phyloP scores from a whole-genome alignment of 1,140 invertebrate species.

The Agrypnia vestita region DNA sequence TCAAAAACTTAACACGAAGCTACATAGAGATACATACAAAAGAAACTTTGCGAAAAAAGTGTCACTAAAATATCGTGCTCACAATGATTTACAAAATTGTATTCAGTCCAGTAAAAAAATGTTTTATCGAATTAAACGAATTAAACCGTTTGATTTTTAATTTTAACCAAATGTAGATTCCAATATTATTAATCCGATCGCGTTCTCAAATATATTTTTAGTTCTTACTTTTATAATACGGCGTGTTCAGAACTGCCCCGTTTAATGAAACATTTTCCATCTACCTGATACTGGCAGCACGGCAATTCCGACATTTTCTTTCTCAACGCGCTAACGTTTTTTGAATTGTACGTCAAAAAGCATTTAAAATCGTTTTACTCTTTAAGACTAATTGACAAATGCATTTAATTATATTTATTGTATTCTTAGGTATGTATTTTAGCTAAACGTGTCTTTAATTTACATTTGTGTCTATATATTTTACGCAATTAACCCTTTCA shows the following conservation, averaged over 20 bases:
- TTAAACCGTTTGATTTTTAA: too few species aligned
- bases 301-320: constrained; percentile 23
- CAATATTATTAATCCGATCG: background rate
- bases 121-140: too few species aligned
- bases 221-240: background rate
- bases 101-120: too few species aligned
- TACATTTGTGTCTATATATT: constrained; percentile 6
- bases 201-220: background rate
- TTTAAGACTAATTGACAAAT: constrained; percentile 25
- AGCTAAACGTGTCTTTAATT: background rate
- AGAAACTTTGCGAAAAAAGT: too few species aligned
- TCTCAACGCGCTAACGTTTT: constrained; percentile 43
- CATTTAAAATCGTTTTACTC: constrained; percentile 22
- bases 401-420: constrained; percentile 6
- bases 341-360: constrained; percentile 36
- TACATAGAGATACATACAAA: too few species aligned
- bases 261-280: background rate
- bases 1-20: too few species aligned
- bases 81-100: too few species aligned
- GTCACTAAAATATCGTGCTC: too few species aligned
- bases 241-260: background rate
- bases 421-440: constrained; percentile 12
- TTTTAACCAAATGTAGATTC: background rate
- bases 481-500: constrained; percentile 19
- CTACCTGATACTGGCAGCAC: background rate